phyloP scores from a whole-genome alignment of 2,888 invertebrate species.

The Ommatoiulus sabulosus region DNA sequence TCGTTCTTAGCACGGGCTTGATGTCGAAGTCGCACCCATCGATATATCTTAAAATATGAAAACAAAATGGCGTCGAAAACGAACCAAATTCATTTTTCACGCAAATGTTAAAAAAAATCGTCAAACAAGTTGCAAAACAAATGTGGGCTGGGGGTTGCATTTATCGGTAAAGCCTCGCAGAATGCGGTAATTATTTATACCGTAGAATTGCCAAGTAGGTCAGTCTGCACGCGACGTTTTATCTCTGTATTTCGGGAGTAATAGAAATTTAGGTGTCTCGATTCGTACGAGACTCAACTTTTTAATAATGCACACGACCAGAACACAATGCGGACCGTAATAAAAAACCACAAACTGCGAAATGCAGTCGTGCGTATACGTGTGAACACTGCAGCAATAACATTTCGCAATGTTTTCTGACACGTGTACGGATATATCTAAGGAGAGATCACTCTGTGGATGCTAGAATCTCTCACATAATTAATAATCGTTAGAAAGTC shows the following conservation, averaged over 20 bases:
- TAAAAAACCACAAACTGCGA: neutral
- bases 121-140: neutral
- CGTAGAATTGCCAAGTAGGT: slow-evolving; percentile 35
- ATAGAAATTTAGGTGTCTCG: neutral
- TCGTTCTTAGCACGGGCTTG: neutral
- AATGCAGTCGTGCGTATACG: neutral
- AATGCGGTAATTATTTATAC: neutral
- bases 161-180: neutral
- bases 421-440: neutral
- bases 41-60: neutral
- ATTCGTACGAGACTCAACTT: neutral
- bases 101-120: neutral
- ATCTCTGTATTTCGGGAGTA: neutral
- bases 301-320: neutral
- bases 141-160: neutral
- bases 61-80: neutral
- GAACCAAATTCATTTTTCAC: neutral
- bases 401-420: slow-evolving; percentile 7
- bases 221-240: neutral
- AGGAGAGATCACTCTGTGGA: neutral
- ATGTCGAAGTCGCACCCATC: neutral
- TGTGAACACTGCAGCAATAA: neutral
- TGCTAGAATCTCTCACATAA: neutral
- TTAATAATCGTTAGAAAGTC: slow-evolving; percentile 31
- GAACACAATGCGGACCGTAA: neutral